Conservation (phyloP, 2,797 vertebrate genomes). For the Melanotaenia boesemani region DNA sequence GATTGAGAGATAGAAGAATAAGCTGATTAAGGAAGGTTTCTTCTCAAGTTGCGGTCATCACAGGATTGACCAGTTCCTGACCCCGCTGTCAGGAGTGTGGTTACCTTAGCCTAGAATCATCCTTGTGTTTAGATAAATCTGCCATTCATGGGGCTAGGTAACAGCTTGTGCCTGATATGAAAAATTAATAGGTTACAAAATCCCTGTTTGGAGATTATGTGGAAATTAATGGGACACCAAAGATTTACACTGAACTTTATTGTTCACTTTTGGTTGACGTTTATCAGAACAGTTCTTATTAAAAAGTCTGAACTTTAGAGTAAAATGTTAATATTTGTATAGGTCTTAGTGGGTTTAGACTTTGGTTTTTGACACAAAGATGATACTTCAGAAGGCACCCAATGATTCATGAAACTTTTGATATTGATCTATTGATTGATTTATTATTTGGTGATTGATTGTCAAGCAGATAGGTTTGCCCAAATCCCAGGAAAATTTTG, state of each 20-base stretch:
- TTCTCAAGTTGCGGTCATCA: constrained; percentile 73
- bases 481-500: constrained; percentile 26
- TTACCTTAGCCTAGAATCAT: constrained; percentile 42
- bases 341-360: neutral
- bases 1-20: constrained; percentile 60
- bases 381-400: neutral
- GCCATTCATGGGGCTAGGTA: constrained; percentile 59
- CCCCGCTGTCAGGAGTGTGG: constrained; percentile 46
- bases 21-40: constrained; percentile 69
- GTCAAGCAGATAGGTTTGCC: constrained; percentile 11
- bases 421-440: constrained; percentile 49
- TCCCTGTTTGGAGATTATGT: constrained; percentile 53
- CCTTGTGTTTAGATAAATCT: constrained; percentile 58
- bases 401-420: constrained; percentile 21
- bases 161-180: constrained; percentile 54
- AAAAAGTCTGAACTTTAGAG: neutral
- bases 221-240: constrained; percentile 63
- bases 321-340: constrained; percentile 3
- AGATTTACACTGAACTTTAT: constrained; percentile 29
- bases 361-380: constrained; percentile 4
- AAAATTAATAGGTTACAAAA: constrained; percentile 56
- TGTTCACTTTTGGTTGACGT: constrained; percentile 42
- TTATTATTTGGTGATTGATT: constrained; percentile 48
- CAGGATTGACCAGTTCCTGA: constrained; percentile 73
- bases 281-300: constrained; percentile 17